phyloP scores from a whole-genome alignment of 1,140 invertebrate genomes.

The Drosophila rufa region DNA sequence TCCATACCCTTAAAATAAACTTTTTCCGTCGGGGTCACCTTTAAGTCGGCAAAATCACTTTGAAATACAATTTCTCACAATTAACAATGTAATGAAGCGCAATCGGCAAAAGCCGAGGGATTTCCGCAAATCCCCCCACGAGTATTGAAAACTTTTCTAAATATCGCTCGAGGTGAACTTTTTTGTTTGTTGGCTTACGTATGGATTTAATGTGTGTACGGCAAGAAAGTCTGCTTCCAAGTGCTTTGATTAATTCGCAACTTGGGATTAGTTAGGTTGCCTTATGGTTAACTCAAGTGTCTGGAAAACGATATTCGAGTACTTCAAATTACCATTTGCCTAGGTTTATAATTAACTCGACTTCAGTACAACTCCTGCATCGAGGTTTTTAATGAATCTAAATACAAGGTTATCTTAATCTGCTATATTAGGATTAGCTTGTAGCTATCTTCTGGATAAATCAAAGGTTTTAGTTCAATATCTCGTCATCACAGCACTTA shows the following conservation, averaged over 20 bases:
- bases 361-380: background rate
- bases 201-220: background rate
- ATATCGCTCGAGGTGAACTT: constrained; percentile 22
- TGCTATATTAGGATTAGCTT: background rate
- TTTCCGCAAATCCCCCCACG: constrained; percentile 12
- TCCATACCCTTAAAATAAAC: background rate
- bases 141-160: constrained; percentile 29
- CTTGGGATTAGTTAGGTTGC: background rate
- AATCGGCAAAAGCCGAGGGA: constrained; percentile 23
- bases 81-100: constrained; percentile 39
- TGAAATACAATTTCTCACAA: constrained; percentile 40
- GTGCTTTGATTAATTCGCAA: background rate
- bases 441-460: background rate
- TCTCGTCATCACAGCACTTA: too few species aligned
- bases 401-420: background rate
- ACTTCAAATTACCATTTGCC: background rate
- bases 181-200: background rate
- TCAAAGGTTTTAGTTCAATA: background rate
- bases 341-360: background rate
- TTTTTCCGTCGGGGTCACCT: constrained; percentile 9
- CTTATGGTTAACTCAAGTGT: background rate
- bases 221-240: background rate
- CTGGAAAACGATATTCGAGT: too few species aligned
- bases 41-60: constrained; percentile 28
- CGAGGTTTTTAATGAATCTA: background rate